phyloP scores from a whole-genome alignment of 2,797 vertebrate species.

The Micropoecilia bifurca region DNA sequence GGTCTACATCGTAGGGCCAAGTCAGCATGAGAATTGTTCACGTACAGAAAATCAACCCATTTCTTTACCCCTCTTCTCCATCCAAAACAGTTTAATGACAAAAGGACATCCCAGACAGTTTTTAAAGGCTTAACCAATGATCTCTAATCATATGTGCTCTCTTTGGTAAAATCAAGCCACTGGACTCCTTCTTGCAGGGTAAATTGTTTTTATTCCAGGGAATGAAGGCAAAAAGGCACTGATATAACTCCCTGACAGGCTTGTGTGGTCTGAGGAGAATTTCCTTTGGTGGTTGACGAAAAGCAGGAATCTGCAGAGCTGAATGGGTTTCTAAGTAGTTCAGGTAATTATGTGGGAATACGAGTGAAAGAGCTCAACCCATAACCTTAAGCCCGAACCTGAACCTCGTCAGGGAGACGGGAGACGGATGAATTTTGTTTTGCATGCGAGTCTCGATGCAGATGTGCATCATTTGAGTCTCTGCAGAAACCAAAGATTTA shows the following conservation, averaged over 20 bases:
- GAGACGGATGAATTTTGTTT: slow-evolving; percentile 29
- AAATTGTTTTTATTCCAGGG: slow-evolving; percentile 40
- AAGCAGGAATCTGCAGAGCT: slow-evolving; percentile 41
- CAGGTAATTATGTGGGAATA: slow-evolving; percentile 62
- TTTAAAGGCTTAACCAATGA: slow-evolving; percentile 22
- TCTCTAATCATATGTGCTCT: slow-evolving; percentile 31
- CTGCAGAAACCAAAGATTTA: slow-evolving; percentile 8
- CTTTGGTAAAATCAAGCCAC: slow-evolving; percentile 31
- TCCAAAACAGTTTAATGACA: not conserved
- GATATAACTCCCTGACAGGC: slow-evolving; percentile 40
- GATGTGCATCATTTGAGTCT: not conserved
- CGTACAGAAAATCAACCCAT: not conserved
- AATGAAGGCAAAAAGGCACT: slow-evolving; percentile 47
- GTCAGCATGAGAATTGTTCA: not conserved
- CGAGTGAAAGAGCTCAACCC: slow-evolving; percentile 35
- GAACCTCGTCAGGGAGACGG: slow-evolving; percentile 43
- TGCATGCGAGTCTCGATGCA: slow-evolving; percentile 10
- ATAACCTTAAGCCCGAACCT: slow-evolving; percentile 48
- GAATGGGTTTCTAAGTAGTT: slow-evolving; percentile 66
- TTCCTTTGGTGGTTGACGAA: slow-evolving; percentile 47
- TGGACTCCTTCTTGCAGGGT: slow-evolving; percentile 33
- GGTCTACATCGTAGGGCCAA: not conserved
- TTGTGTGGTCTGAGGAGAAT: slow-evolving; percentile 61
- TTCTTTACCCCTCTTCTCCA: not conserved
- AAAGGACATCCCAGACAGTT: slow-evolving; percentile 6